Base-by-base conservation (phyloP, 1,140 invertebrate genomes). In the Xylocopa sonorina region DNA sequence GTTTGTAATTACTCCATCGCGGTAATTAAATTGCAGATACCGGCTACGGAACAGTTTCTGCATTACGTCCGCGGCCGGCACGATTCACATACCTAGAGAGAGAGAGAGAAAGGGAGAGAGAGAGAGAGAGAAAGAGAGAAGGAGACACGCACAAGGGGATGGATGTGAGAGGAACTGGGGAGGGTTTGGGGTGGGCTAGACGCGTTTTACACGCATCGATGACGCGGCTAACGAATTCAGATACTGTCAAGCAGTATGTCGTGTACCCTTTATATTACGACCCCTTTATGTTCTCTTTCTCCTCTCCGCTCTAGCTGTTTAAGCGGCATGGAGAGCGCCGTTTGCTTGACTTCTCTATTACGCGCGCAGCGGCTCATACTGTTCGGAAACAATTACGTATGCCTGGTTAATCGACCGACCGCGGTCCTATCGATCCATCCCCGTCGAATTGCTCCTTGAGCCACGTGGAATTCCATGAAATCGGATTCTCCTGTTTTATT, bases 21-120 rank as follows among this genome's bases (percentile, higher is more conserved):
- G 58, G 62, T 85, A 85, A 85, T 85, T 84, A 85, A 85, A 85
- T 85, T 80, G 72, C 53, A 55, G 67, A 84, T 76, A 83, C 50
- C 24, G 62, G 41, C 62, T 63, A 67, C n/a, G 58, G 76, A 78
- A 68, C 80, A 43, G 72, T 75, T 84, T 83, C 77, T 64, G 55
- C 51, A 76, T 83, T 75, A 46, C 29, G 50, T n/a, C 16, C 48
- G 48, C 48, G 48, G 5, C 27, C 57, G 46, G 43, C 74, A 38
- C 29, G 27, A 48, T 76, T 67, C 60, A 67, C 34, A 12, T 48
- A 38, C 34, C 38, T 24, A 34, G 24, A 21, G 10, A 24, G 21
- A n/a, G n/a, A n/a, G n/a, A n/a, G n/a, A n/a, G n/a, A n/a, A n/a
- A n/a, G n/a, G n/a, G n/a, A n/a, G n/a, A n/a, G n/a, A n/a, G n/a